Evolutionary conservation across 2,888 invertebrate genomes (phyloP).

Genomic region (Agonopterix heracliana): DNA sequence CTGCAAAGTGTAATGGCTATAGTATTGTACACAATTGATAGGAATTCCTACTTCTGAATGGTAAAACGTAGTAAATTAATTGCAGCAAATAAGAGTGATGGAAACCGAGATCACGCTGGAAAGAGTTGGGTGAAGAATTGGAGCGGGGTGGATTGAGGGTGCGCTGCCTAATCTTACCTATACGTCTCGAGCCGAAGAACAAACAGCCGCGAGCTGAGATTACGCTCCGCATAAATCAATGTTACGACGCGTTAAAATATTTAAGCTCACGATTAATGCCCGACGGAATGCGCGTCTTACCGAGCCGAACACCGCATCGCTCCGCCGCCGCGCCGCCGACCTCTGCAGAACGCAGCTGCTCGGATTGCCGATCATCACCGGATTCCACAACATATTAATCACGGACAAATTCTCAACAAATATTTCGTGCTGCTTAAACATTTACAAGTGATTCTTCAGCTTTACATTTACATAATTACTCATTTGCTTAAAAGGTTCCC

Average conservation of each 20-base stretch:
- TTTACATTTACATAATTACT: background rate
- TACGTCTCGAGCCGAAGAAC: conserved; percentile 70
- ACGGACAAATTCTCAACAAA: conserved; percentile 22
- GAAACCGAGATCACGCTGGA: conserved; percentile 23
- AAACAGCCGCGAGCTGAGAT: conserved; percentile 72
- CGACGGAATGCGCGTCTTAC: conserved; percentile 54
- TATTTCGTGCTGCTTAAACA: conserved; percentile 13
- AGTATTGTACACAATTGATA: conserved; percentile 9
- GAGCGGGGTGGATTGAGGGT: conserved; percentile 44
- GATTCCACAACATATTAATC: conserved; percentile 33
- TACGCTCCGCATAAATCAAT: conserved; percentile 73
- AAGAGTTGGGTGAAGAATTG: conserved; percentile 32
- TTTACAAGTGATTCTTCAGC: background rate
- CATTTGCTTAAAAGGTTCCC: too few species aligned
- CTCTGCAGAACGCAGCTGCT: conserved; percentile 34
- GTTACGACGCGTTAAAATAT: conserved; percentile 75
- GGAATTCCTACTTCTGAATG: background rate
- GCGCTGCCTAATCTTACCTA: conserved; percentile 62
- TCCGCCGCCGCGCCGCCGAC: conserved; percentile 24
- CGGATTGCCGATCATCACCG: conserved; percentile 30
- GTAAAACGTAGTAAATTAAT: conserved; percentile 42
- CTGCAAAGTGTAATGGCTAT: conserved; percentile 7
- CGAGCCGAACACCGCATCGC: conserved; percentile 38
- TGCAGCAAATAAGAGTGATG: conserved; percentile 37
- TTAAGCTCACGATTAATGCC: conserved; percentile 73